Evolutionary conservation across 2,113 vertebrate species (phyloP).

Genomic region (Anas platyrhynchos): DNA sequence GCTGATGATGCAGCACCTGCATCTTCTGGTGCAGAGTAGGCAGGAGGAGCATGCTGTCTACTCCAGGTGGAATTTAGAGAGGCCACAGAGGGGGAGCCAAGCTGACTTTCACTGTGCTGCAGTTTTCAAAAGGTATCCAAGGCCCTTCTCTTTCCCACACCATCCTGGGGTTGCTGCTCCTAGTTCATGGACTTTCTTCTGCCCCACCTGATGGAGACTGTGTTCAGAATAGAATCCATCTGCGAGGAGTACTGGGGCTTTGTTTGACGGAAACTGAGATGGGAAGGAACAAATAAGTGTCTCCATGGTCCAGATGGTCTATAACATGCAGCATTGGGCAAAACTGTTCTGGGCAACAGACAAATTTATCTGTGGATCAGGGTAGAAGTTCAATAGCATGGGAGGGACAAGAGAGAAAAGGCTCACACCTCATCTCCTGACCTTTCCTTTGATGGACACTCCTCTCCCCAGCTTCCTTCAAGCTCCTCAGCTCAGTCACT

Average conservation of each 20-base stretch:
- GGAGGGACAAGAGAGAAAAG: not conserved
- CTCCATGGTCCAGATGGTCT: not conserved
- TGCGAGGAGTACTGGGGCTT: not conserved
- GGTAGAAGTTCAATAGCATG: not conserved
- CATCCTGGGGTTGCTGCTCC: not conserved
- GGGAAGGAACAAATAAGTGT: not conserved
- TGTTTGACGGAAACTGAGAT: constrained; percentile 65
- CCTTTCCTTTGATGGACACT: not conserved
- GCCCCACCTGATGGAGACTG: not conserved
- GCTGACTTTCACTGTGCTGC: not conserved
- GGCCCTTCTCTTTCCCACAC: not conserved
- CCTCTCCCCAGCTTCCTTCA: constrained; percentile 46
- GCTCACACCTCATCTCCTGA: not conserved
- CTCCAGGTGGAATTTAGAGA: not conserved
- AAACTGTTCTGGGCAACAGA: not conserved
- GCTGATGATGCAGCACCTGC: not conserved
- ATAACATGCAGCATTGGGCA: not conserved
- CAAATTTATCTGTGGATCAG: not conserved
- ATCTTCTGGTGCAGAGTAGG: not conserved
- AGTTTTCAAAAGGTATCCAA: not conserved
- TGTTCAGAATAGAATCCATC: not conserved
- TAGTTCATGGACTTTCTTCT: not conserved
- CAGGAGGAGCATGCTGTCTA: not conserved
- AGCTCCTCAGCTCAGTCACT: not conserved
- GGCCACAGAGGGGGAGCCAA: not conserved